Evolutionary conservation across 2,113 vertebrate genomes (phyloP), one percentile per base, ranked within the genome.

Genomic region (Callospermophilus lateralis): DNA sequence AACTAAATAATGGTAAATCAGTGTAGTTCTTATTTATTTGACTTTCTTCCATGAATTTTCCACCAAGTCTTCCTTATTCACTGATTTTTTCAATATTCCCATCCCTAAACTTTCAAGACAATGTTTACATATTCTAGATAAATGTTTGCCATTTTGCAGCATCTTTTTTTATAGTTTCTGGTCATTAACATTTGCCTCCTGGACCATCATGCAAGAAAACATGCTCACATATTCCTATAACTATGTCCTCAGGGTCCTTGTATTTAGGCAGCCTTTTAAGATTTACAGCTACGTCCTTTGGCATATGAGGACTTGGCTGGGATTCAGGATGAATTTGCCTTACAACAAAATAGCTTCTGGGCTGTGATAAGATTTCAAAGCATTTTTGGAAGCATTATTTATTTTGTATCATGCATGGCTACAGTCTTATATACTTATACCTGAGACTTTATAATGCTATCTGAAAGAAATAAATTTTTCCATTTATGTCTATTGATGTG

Each of bases 151-250:
- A 83, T 91, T 96, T 91, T 74, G 10, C 11, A 37, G 63, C 6
- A 1, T 45, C 70, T 93, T 42, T 90, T 8, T 91, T 42, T 90
- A 6, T 19, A 53, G 53, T 74, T 86, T 89, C 48, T 58, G 8
- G 90, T 48, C 58, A 96, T 97, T 95, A 95, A 84, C 34, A 93
- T 96, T 96, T 96, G 84, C 95, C 77, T 97, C 37, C n/a, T 90
- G 72, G 61, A 65, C n/a, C 30, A 67, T 87, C 22, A 37, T 51
- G 67, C 84, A 88, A 87, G 37, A 94, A 93, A 72, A 97, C 93
- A 93, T 42, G n/a, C 53, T 95, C 77, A 16, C 61, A 83, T 93
- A 67, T 93, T 97, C 20, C 74, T 88, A 6, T 90, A 97, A 84
- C 85, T 70, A 22, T 78, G 32, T 92, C 93, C 89, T 88, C 37